These are phyloP conservation scores for Hypocryptadius cinnamomeus DNA, from an alignment of 2,113 vertebrate species.

Conservation along the genomic window DNA sequence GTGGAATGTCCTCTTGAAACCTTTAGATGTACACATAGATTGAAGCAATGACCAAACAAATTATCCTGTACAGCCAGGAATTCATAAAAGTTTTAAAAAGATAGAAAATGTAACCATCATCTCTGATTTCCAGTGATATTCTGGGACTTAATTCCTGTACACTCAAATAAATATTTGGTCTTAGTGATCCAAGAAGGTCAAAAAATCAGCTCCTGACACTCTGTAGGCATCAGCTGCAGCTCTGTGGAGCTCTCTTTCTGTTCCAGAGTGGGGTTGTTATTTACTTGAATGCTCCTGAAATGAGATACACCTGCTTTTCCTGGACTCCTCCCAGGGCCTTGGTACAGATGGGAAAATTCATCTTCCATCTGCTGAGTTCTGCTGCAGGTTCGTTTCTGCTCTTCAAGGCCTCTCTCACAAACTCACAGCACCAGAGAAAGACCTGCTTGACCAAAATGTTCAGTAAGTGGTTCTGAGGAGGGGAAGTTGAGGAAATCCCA, in stretches of 20 bases:
- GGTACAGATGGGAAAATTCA: not conserved
- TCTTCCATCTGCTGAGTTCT: not conserved
- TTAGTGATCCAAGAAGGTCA: not conserved
- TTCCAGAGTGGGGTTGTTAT: not conserved
- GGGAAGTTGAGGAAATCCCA: not conserved
- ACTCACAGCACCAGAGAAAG: not conserved
- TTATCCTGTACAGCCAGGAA: not conserved
- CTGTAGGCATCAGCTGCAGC: not conserved
- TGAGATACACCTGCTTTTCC: conserved; percentile 28
- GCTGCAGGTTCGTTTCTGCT: not conserved
- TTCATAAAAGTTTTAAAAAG: not conserved
- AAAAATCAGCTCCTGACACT: not conserved
- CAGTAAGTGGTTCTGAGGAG: not conserved
- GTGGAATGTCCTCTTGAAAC: not conserved
- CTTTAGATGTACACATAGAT: not conserved
- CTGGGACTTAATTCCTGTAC: not conserved
- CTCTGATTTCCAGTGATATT: not conserved
- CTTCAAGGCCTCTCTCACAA: not conserved
- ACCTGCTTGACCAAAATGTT: not conserved
- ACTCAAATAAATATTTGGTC: not conserved
- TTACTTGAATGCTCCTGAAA: not conserved
- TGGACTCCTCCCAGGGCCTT: not conserved
- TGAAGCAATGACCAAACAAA: not conserved
- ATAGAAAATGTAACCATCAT: not conserved
- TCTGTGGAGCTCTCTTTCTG: not conserved